Evolutionary conservation across 2,797 vertebrate species (phyloP).

Genomic region (Schizopygopsis malacanthus): DNA sequence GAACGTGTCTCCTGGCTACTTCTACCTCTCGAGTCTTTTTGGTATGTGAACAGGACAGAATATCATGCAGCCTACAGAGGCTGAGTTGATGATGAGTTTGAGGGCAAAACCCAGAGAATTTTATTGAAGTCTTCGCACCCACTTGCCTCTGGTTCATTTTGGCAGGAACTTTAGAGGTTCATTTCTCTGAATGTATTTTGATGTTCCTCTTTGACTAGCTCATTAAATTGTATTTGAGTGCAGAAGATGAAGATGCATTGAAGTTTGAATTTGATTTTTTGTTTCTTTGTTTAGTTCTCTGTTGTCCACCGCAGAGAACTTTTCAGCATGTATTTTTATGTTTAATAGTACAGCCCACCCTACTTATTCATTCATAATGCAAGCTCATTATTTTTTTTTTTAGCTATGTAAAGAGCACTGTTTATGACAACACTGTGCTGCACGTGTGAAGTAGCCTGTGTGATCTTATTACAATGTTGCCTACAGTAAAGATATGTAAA

Average conservation of each 20-base stretch:
- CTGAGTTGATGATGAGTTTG: conserved; percentile 33
- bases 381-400: neutral
- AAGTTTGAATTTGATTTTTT: neutral
- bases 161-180: conserved; percentile 6
- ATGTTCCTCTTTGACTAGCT: neutral
- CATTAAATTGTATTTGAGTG: conserved; percentile 3
- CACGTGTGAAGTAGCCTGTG: neutral
- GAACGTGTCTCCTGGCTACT: conserved; percentile 8
- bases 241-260: neutral
- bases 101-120: conserved; percentile 17
- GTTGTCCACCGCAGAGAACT: neutral
- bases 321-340: neutral
- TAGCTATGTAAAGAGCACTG: neutral
- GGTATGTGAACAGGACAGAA: conserved; percentile 22
- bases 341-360: neutral
- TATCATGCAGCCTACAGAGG: conserved; percentile 24
- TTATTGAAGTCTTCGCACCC: neutral
- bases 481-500: conserved; percentile 37
- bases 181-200: conserved; percentile 19
- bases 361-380: conserved; percentile 13
- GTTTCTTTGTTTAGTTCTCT: neutral
- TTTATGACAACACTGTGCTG: neutral
- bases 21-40: neutral
- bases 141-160: neutral
- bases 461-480: conserved; percentile 29